phyloP scores from a whole-genome alignment of 2,797 vertebrate species.

The Hoplostethus atlanticus region DNA sequence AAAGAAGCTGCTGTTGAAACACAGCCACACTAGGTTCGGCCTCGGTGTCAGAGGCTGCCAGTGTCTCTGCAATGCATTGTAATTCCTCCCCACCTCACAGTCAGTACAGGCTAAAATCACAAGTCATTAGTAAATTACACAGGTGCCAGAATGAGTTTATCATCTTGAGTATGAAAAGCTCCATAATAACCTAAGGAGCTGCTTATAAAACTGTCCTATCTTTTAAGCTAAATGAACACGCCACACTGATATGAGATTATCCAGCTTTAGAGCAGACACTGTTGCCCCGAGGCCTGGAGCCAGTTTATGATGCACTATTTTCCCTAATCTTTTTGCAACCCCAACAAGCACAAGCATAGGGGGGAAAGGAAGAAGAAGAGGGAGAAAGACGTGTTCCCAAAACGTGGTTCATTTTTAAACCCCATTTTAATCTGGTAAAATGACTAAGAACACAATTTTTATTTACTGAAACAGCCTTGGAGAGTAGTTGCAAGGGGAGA shows the following conservation, averaged over 20 bases:
- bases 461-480: constrained; percentile 23
- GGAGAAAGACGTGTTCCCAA: constrained; percentile 43
- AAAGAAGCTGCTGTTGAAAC: constrained; percentile 81
- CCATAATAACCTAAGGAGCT: constrained; percentile 88
- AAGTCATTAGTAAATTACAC: constrained; percentile 90
- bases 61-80: constrained; percentile 59
- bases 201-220: constrained; percentile 86
- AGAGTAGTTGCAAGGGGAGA: constrained; percentile 21
- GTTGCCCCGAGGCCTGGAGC: constrained; percentile 81
- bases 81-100: constrained; percentile 70
- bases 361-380: constrained; percentile 60
- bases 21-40: constrained; percentile 67
- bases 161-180: constrained; percentile 86
- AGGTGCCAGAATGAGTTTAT: constrained; percentile 89
- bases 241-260: constrained; percentile 89
- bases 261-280: constrained; percentile 80
- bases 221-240: constrained; percentile 88
- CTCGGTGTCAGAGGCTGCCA: constrained; percentile 67
- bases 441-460: constrained; percentile 2
- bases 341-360: constrained; percentile 75
- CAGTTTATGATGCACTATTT: constrained; percentile 83
- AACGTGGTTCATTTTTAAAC: constrained; percentile 40
- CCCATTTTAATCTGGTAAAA: constrained; percentile 5
- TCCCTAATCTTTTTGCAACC: constrained; percentile 82
- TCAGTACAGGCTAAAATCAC: constrained; percentile 82